Evolutionary conservation across 2,113 vertebrate species (phyloP).

Genomic region (Clinocottus analis): DNA sequence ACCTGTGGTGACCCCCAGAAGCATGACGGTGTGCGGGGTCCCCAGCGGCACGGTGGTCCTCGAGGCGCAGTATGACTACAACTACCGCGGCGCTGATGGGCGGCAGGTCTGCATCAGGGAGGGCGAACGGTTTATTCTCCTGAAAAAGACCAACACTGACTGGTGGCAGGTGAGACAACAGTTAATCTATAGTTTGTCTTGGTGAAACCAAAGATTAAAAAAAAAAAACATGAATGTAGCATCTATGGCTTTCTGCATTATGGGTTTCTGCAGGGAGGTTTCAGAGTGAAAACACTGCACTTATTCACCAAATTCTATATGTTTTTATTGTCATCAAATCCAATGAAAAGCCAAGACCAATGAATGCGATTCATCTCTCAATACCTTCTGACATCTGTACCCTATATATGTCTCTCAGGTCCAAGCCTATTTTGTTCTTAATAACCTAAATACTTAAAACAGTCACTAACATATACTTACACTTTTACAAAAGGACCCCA

Average conservation of each 20-base stretch:
- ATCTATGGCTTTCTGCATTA: background rate
- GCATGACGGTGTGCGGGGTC: conserved; percentile 67
- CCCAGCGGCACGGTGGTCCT: conserved; percentile 81
- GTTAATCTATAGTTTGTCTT: background rate
- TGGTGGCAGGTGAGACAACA: conserved; percentile 88
- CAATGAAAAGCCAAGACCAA: background rate
- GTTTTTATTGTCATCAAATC: background rate
- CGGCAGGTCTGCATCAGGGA: conserved; percentile 86
- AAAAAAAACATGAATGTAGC: background rate
- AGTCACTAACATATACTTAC: background rate
- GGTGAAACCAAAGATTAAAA: accelerated
- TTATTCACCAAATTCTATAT: background rate
- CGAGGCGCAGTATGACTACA: conserved; percentile 88
- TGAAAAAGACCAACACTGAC: conserved; percentile 89
- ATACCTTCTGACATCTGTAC: background rate
- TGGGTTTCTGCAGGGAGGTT: background rate
- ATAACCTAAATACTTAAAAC: background rate
- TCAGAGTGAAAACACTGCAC: background rate
- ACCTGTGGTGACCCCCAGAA: conserved; percentile 30
- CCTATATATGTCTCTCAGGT: background rate
- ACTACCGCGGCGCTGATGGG: conserved; percentile 86
- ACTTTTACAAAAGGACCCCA: background rate
- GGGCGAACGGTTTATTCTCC: conserved; percentile 89
- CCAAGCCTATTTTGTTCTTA: background rate
- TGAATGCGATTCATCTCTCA: background rate